Evolutionary conservation across 1,140 invertebrate species (phyloP).

Genomic region (Drosophila kohkoa): DNA sequence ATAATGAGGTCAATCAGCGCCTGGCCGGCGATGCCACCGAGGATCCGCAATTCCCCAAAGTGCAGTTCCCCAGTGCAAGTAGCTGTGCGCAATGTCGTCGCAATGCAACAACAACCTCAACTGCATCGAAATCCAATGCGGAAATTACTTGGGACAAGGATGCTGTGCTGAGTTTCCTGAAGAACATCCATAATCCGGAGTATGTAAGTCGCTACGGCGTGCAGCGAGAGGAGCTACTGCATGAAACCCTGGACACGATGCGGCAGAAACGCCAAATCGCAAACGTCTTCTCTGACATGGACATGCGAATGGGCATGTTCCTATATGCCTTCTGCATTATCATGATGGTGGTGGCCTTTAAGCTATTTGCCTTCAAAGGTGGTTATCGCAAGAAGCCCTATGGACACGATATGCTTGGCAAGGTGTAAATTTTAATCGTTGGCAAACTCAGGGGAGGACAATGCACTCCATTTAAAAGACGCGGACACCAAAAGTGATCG

Average conservation of each 20-base stretch:
- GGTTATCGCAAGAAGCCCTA: constrained; percentile 90
- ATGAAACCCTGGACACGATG: constrained; percentile 69
- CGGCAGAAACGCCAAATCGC: constrained; percentile 83
- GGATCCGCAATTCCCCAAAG: constrained; percentile 95
- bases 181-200: constrained; percentile 89
- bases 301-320: constrained; percentile 91
- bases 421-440: constrained; percentile 85
- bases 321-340: constrained; percentile 89
- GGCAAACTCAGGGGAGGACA: background rate
- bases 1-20: constrained; percentile 97
- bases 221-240: constrained; percentile 60
- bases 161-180: constrained; percentile 91
- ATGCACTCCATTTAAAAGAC: constrained; percentile 29
- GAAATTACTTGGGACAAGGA: constrained; percentile 89
- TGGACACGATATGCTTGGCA: constrained; percentile 87
- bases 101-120: background rate
- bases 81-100: constrained; percentile 90
- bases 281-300: constrained; percentile 88
- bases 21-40: constrained; percentile 94
- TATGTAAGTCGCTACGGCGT: constrained; percentile 86
- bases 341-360: constrained; percentile 91
- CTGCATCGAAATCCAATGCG: constrained; percentile 40
- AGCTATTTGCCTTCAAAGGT: constrained; percentile 89
- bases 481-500: constrained; percentile 44
- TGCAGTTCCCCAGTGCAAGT: constrained; percentile 92